A percentile compares a stretch with the other conserved stretches of the same genome.
phyloP scores from a whole-genome alignment of 2,113 vertebrate genomes.

The Carassius carassius region DNA sequence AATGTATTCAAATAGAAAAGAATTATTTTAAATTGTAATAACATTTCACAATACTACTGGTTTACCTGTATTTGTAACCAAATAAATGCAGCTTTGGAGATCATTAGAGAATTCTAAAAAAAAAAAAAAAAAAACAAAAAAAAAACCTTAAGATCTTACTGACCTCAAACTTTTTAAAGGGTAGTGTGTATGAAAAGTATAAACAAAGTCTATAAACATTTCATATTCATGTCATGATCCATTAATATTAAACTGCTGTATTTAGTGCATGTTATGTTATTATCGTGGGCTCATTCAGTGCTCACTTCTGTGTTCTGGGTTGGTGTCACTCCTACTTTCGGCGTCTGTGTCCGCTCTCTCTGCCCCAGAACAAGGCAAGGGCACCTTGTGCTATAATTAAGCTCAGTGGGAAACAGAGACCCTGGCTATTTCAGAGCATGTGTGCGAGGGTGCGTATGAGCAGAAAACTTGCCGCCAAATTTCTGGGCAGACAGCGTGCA shows the following conservation, averaged over 20 bases:
- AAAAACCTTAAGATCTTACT: neutral
- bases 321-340: neutral
- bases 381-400: conserved; percentile 73
- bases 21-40: neutral
- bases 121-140: neutral
- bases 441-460: conserved; percentile 46
- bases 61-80: neutral
- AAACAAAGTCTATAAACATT: neutral
- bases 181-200: neutral
- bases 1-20: neutral
- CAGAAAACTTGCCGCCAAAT: conserved; percentile 59
- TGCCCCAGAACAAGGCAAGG: conserved; percentile 60
- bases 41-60: neutral
- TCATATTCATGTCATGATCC: neutral
- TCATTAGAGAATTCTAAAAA: neutral
- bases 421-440: conserved; percentile 33
- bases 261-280: neutral
- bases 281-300: neutral
- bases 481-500: conserved; percentile 23
- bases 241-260: neutral
- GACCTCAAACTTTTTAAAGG: neutral
- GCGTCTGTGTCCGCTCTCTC: conserved; percentile 10
- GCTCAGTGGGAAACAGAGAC: conserved; percentile 54
- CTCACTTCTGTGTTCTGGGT: neutral
- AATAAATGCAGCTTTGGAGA: neutral